Evolutionary conservation across 2,797 vertebrate species (phyloP), one percentile per base, ranked within the genome.

Genomic region (Yasuhikotakia modesta): DNA sequence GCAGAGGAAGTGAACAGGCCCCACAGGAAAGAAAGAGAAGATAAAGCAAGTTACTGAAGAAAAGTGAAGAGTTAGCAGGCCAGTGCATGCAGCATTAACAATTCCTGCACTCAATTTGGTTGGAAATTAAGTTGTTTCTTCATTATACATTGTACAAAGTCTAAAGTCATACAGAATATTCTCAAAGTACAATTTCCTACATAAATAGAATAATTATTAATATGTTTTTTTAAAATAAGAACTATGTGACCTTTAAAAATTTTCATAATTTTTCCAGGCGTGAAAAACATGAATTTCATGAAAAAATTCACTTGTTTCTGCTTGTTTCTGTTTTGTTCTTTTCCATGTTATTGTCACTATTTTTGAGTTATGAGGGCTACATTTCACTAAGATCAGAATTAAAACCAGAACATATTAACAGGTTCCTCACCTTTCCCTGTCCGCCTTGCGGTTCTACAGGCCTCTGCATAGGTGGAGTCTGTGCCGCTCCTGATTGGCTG

Each of bases 401-500:
- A 60, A 3, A 48, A 1, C 35, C n/a, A 19, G 13, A 52, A 43
- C 4, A 14, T 53, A 63, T 53, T 1, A 19, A 70, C 43, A 77
- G 10, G 11, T 70, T 55, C 35, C 92, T 84, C 86, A 97, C 96
- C 95, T 97, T 97, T 88, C 96, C 93, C 76, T 95, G 95, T 43
- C 95, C 95, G 24, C 96, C 96, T 86, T 96, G 95, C 63, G 95
- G 95, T 85, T 97, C 96, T 5, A 97, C 95, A 0, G 95, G 95
- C 81, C 96, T 93, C 89, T 97, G 96, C 93, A 96, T 96, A 17
- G 96, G 96, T 11, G 96, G 96, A 8, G 95, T 97, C 87, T 96
- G 95, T 2, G 93, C 90, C 65, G 94, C 87, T 81, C 91, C 93
- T 14, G 93, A 92, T 71, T 93, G 94, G 89, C 90, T 92, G 84